These are phyloP conservation scores for Prinia subflava DNA, from an alignment of 2,113 vertebrate species.

Conservation along the genomic window DNA sequence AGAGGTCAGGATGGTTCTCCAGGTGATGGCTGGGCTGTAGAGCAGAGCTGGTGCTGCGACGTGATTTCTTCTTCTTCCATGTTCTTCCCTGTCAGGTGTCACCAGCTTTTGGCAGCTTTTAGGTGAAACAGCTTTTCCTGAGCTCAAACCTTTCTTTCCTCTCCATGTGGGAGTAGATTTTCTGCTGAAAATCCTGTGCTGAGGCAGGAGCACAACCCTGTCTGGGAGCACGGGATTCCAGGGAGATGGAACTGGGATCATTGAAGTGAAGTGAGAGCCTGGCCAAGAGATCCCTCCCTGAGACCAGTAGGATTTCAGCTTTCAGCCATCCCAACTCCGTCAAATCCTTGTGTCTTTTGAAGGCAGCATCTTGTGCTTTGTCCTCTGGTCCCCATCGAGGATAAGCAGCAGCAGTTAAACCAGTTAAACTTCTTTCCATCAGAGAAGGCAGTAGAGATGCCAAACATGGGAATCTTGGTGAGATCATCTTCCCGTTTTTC, in stretches of 20 bases:
- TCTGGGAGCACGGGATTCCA: not conserved
- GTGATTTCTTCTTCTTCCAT: not conserved
- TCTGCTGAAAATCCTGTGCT: not conserved
- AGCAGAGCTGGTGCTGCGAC: not conserved
- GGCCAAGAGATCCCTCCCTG: not conserved
- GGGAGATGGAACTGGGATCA: not conserved
- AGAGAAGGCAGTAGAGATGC: not conserved
- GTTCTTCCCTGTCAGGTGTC: not conserved
- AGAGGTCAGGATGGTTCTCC: not conserved
- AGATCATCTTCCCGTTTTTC: not conserved
- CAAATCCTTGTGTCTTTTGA: accelerated
- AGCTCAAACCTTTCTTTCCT: not conserved
- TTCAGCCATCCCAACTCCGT: not conserved
- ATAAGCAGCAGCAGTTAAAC: not conserved
- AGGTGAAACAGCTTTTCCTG: not conserved
- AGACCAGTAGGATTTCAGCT: not conserved
- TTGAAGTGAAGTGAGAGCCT: not conserved
- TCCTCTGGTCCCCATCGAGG: accelerated
- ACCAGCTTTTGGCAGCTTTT: not conserved
- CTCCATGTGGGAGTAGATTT: not conserved
- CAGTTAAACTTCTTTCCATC: not conserved
- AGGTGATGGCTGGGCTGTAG: not conserved
- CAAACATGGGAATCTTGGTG: not conserved
- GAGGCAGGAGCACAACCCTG: not conserved
- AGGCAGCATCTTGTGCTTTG: not conserved